Conservation (phyloP, 2,113 vertebrate species). For the Oryzias javanicus region DNA sequence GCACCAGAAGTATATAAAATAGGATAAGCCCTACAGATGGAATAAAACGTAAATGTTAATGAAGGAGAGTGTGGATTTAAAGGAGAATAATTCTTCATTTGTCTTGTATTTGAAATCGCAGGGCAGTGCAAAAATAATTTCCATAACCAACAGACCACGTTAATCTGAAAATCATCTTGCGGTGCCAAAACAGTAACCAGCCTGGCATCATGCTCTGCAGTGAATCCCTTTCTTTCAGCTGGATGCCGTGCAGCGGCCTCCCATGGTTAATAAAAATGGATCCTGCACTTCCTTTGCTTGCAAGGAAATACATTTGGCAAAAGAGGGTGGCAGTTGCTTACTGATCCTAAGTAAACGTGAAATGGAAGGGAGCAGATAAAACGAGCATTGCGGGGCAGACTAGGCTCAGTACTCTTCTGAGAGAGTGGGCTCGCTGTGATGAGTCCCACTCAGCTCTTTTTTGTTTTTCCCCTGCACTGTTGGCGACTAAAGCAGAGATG, state of each 20-base stretch:
- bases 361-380: slow-evolving; percentile 49
- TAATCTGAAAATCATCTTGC: slow-evolving; percentile 18
- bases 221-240: slow-evolving; percentile 14
- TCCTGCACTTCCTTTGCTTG: slow-evolving; percentile 7
- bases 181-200: slow-evolving; percentile 22
- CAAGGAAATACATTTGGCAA: slow-evolving; percentile 33
- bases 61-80: slow-evolving; percentile 5
- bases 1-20: slow-evolving; percentile 55
- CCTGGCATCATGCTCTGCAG: slow-evolving; percentile 24
- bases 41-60: slow-evolving; percentile 35
- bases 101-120: slow-evolving; percentile 8
- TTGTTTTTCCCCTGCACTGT: slow-evolving; percentile 30
- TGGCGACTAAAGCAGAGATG: slow-evolving; percentile 57
- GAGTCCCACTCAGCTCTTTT: slow-evolving; percentile 57
- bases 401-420: slow-evolving; percentile 36
- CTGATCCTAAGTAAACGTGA: slow-evolving; percentile 56
- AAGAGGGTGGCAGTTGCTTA: slow-evolving; percentile 41
- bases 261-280: slow-evolving; percentile 4
- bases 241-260: slow-evolving; percentile 11
- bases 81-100: neutral
- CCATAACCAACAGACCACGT: slow-evolving; percentile 8
- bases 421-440: slow-evolving; percentile 49
- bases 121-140: slow-evolving; percentile 4
- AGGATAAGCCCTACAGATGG: slow-evolving; percentile 55
- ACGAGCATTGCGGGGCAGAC: slow-evolving; percentile 44